These are phyloP conservation scores for Conus canariensis DNA, from an alignment of 2,888 invertebrate genomes.

Conservation along the genomic window DNA sequence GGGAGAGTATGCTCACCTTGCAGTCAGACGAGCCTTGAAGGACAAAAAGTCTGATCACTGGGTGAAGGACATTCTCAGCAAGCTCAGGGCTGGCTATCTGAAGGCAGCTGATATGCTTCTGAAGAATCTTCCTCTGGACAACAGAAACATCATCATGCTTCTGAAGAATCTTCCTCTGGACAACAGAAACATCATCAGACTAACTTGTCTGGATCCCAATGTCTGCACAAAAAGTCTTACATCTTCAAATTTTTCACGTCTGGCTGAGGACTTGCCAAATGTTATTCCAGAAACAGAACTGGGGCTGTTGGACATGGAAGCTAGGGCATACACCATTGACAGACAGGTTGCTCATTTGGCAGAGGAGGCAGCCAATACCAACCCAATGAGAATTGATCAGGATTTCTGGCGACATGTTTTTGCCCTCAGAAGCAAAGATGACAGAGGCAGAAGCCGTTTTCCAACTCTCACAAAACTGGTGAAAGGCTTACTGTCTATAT, in stretches of 20 bases:
- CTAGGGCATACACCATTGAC: conserved; percentile 12
- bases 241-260: not conserved
- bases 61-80: conserved; percentile 11
- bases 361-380: not conserved
- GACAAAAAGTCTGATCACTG: conserved; percentile 10
- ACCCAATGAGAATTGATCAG: too few relatives aligned
- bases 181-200: conserved; percentile 10
- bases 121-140: conserved; percentile 5
- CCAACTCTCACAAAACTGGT: too few relatives aligned
- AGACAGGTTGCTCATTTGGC: not conserved
- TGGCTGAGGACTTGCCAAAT: conserved; percentile 18
- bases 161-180: too few relatives aligned
- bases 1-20: not conserved
- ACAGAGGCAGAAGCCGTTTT: too few relatives aligned
- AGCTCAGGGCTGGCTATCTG: conserved; percentile 5
- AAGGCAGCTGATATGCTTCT: not conserved
- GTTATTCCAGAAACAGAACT: conserved; percentile 14
- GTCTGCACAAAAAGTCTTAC: not conserved
- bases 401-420: too few relatives aligned
- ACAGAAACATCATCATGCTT: too few relatives aligned
- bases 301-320: conserved; percentile 7
- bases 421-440: too few relatives aligned
- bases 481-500: too few relatives aligned
- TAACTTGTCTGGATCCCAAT: not conserved
- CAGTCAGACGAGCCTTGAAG: conserved; percentile 14